Evolutionary conservation across 2,797 vertebrate genomes (phyloP).

Genomic region (Megalops cyprinoides): DNA sequence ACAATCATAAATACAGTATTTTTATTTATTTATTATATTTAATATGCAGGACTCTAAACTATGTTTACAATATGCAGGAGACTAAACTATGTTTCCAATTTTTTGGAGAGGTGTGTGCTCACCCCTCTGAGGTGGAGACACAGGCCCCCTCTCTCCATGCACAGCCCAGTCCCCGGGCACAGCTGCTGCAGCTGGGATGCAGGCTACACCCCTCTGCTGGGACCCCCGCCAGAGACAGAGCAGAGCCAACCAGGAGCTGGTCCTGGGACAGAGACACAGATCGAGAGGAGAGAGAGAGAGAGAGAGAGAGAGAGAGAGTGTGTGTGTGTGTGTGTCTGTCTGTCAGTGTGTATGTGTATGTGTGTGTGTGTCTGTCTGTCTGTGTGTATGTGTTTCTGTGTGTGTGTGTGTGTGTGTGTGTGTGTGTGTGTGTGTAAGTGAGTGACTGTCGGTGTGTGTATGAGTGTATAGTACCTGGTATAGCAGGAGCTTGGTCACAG

Average conservation of each 20-base stretch:
- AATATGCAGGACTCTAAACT: too few relatives aligned
- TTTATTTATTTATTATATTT: too few relatives aligned
- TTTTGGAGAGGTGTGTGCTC: conserved; percentile 38
- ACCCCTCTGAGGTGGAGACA: conserved; percentile 52
- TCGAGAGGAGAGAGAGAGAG: neutral
- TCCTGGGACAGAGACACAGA: conserved; percentile 62
- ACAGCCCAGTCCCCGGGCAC: conserved; percentile 78
- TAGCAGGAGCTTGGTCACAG: conserved; percentile 80
- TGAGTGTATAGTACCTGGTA: conserved; percentile 65
- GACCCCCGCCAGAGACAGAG: conserved; percentile 72
- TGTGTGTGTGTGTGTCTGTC: neutral
- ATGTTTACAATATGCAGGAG: too few relatives aligned
- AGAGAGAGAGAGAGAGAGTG: too few relatives aligned
- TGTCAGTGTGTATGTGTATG: neutral
- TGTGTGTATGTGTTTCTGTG: neutral
- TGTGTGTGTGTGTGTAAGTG: conserved; percentile 9
- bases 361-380: neutral
- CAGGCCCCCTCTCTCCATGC: conserved; percentile 76
- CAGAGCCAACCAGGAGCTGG: conserved; percentile 75
- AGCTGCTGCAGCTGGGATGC: conserved; percentile 77
- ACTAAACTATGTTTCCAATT: too few relatives aligned
- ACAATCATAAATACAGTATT: too few relatives aligned
- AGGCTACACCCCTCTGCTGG: conserved; percentile 72
- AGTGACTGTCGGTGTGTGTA: neutral
- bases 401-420: neutral